Percentiles rank a stretch among this genome's conserved stretches.
These are phyloP conservation scores for Ochlodes sylvanus DNA, from an alignment of 2,888 invertebrate species.

Conservation along the genomic window DNA sequence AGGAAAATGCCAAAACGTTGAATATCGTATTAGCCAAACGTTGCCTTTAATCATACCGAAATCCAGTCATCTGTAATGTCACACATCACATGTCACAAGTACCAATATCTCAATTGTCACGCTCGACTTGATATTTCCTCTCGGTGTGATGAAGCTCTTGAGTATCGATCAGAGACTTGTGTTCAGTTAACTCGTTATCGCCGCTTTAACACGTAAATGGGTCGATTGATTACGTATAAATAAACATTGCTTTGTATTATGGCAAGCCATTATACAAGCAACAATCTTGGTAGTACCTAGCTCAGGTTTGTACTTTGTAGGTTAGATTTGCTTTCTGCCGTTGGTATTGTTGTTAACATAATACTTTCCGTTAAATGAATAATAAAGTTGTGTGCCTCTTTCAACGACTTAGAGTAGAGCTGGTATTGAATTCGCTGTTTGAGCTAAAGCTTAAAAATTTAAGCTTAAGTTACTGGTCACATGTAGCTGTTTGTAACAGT, in stretches of 20 bases:
- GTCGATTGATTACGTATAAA: neutral
- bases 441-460: too few relatives aligned
- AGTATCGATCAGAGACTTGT: conserved; percentile 15
- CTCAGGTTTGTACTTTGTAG: conserved; percentile 8
- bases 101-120: conserved; percentile 29
- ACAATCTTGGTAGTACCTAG: neutral
- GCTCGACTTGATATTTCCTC: conserved; percentile 17
- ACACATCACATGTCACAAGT: conserved; percentile 35
- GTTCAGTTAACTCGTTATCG: conserved; percentile 9
- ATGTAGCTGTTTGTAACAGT: too few relatives aligned
- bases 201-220: neutral
- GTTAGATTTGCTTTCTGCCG: neutral
- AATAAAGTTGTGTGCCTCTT: too few relatives aligned
- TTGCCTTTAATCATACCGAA: conserved; percentile 19
- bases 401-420: too few relatives aligned
- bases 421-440: too few relatives aligned
- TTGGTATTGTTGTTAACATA: neutral
- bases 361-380: too few relatives aligned
- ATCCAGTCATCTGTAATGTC: conserved; percentile 32
- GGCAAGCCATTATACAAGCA: neutral
- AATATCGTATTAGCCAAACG: neutral
- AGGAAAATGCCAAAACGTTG: conserved; percentile 4
- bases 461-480: too few relatives aligned
- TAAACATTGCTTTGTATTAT: conserved; percentile 6
- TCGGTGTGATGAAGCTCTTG: conserved; percentile 14